Conservation (phyloP, 2,797 vertebrate genomes). For the Enteromius treurensis region DNA sequence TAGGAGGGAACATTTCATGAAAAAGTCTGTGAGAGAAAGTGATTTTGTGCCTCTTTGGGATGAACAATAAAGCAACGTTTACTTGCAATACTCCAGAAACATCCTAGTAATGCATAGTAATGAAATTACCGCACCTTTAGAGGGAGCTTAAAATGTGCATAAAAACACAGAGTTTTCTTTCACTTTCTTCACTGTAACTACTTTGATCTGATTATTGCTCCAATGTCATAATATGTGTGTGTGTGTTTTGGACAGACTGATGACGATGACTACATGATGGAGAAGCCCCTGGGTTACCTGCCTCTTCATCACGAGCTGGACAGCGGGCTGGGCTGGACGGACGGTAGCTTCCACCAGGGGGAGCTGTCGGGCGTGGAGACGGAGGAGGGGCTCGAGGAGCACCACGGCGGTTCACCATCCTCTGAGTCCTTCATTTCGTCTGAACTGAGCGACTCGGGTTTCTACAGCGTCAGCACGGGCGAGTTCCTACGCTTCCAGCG, state of each 20-base stretch:
- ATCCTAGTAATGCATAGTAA: too few species aligned
- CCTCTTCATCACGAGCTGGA: constrained; percentile 79
- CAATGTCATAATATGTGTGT: not conserved
- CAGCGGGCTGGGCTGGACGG: constrained; percentile 79
- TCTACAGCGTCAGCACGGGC: constrained; percentile 78
- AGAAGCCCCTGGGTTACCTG: constrained; percentile 71
- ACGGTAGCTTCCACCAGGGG: constrained; percentile 78
- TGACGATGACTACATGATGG: constrained; percentile 75
- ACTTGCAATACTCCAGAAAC: too few species aligned
- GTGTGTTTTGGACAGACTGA: constrained; percentile 70
- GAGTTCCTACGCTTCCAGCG: constrained; percentile 82
- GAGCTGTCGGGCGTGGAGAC: constrained; percentile 80
- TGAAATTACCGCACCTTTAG: too few species aligned
- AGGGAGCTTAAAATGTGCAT: not conserved
- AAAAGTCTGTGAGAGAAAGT: too few species aligned
- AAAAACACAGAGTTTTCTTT: not conserved
- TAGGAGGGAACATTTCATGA: too few species aligned
- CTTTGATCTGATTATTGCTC: not conserved
- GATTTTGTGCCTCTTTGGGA: too few species aligned
- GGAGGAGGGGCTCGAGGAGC: constrained; percentile 77
- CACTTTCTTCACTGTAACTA: not conserved
- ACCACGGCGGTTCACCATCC: constrained; percentile 72
- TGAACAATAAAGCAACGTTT: too few species aligned
- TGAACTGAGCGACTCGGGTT: constrained; percentile 78
- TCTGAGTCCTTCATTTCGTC: constrained; percentile 79